Base-by-base conservation (phyloP, 2,888 invertebrate species). In the Chrysolina americana region DNA sequence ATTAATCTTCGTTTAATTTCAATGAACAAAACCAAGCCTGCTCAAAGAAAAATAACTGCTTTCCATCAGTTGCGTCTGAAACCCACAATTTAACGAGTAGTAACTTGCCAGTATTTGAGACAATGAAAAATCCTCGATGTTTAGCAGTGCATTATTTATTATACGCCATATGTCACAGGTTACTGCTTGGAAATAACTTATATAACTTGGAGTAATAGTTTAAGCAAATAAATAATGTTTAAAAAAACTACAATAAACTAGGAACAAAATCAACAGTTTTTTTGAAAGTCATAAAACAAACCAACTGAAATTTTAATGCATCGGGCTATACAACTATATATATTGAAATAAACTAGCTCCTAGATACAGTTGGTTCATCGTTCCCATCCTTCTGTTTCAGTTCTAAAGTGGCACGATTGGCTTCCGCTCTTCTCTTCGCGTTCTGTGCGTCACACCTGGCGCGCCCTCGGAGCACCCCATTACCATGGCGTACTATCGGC, bases 391-490 rank as follows among this genome's bases (percentile, higher is more conserved):
- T 68, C 21, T 41, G 47, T 68, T 68, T 68, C 53, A 68, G 19
- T 53, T 68, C 68, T 41, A 68, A 68, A 72, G 71, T 75, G 65
- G 69, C 71, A 62, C 82, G 80, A 74, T 87, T 87, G n/a, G 87
- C 87, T 74, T 87, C 87, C 5, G 87, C 87, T 74, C 86, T 82
- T 69, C 86, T 81, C 71, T 82, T 84, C 8, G 87, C 85, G 76
- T 87, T 87, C 76, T 86, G 86, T 65, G 83, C 82, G 73, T 87
- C 87, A 66, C 86, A 85, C 68, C 87, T 83, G 53, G 87, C 87
- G 44, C 87, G 79, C 19, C 87, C 87, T n/a, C 87, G 82, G 28
- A 86, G 78, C 5, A 86, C 82, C 0, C 83, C 81, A 64, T 77
- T 82, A 63, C 79, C 78, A 65, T 81, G 80, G 71, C 82, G 78